These are phyloP conservation scores for Petrocephalus schoutedeni DNA, from an alignment of 2,797 vertebrate species.

Conservation along the genomic window DNA sequence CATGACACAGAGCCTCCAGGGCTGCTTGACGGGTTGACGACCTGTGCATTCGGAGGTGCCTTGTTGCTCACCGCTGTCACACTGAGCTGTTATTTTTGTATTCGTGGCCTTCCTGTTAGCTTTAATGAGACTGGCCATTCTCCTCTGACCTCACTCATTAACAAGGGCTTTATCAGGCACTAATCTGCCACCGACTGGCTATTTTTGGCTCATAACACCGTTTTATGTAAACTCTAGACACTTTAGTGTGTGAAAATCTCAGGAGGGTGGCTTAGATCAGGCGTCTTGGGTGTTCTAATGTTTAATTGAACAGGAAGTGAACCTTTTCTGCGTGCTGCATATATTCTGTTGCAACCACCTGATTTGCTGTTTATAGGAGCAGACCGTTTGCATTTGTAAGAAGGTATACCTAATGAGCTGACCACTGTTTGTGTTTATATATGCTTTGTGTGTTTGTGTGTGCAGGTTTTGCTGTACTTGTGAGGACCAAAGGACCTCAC, in stretches of 20 bases:
- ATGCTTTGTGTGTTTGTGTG: not conserved
- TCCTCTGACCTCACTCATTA: not conserved
- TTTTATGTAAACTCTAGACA: not conserved
- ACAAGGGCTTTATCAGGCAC: not conserved
- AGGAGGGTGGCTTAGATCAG: not conserved
- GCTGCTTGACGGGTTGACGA: not conserved
- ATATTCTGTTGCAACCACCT: not conserved
- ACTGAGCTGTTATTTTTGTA: not conserved
- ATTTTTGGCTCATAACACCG: not conserved
- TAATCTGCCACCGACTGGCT: not conserved
- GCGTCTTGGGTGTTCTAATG: not conserved
- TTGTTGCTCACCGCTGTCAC: not conserved
- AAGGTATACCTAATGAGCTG: not conserved
- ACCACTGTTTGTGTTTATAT: not conserved
- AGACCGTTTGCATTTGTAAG: not conserved
- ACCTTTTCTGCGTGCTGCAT: not conserved
- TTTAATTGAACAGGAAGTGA: not conserved
- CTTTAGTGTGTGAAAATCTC: not conserved
- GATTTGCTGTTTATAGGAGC: not conserved
- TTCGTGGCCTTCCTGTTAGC: not conserved
- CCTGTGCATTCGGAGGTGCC: not conserved
- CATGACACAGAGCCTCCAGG: not conserved
- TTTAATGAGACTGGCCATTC: not conserved
- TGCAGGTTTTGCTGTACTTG: not conserved
- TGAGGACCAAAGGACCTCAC: no score